phyloP scores from a whole-genome alignment of 2,888 invertebrate genomes.

The Neocrepidodera transversa region DNA sequence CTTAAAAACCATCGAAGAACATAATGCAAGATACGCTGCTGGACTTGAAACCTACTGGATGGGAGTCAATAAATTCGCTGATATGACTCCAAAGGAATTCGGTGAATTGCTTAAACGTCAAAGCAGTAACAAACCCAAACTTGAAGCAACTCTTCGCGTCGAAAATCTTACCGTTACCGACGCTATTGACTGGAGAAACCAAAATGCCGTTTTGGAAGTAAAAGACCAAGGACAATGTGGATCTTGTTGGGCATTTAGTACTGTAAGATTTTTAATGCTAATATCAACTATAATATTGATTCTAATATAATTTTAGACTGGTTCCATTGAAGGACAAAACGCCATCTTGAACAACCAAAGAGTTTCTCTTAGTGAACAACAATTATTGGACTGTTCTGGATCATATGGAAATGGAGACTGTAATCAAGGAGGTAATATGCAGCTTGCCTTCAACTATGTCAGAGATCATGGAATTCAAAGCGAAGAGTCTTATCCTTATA shows the following conservation, averaged over 20 bases:
- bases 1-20: neutral
- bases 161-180: neutral
- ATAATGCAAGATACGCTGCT: neutral
- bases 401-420: constrained; percentile 82
- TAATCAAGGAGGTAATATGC: constrained; percentile 81
- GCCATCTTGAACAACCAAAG: constrained; percentile 79
- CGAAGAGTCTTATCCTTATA: constrained; percentile 81
- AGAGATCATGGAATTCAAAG: constrained; percentile 84
- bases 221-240: constrained; percentile 68
- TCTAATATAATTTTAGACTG: constrained; percentile 5
- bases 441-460: constrained; percentile 80
- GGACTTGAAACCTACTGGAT: constrained; percentile 1
- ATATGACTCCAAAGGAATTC: constrained; percentile 54
- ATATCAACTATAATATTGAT: neutral
- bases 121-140: neutral
- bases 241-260: constrained; percentile 72
- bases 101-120: neutral
- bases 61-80: constrained; percentile 19
- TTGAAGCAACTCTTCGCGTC: neutral
- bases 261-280: constrained; percentile 57
- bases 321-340: constrained; percentile 80
- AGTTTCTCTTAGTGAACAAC: constrained; percentile 81
- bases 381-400: constrained; percentile 77
- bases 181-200: constrained; percentile 62
- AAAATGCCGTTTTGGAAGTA: constrained; percentile 64